Evolutionary conservation across 2,888 invertebrate species (phyloP).

Genomic region (Parasteatoda lunata): DNA sequence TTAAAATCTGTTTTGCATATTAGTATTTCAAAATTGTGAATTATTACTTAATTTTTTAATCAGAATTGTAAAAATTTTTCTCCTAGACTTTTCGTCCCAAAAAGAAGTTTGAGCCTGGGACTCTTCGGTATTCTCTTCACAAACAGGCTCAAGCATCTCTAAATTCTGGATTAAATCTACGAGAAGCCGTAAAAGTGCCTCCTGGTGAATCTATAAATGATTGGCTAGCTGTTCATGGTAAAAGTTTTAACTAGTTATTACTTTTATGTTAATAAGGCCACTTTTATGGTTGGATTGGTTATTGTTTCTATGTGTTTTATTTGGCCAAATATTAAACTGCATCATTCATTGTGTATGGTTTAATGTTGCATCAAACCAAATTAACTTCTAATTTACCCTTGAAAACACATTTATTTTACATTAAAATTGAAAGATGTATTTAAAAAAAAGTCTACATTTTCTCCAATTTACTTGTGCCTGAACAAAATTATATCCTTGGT

Average conservation of each 20-base stretch:
- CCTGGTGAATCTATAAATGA: slow-evolving; percentile 87
- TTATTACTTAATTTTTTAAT: too few relatives aligned
- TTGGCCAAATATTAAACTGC: too few relatives aligned
- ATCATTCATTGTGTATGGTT: background rate
- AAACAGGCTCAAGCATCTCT: slow-evolving; percentile 93
- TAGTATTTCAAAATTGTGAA: too few relatives aligned
- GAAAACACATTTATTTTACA: too few relatives aligned
- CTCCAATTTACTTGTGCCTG: too few relatives aligned
- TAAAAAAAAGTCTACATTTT: too few relatives aligned
- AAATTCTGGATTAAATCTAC: slow-evolving; percentile 90
- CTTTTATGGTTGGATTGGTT: background rate
- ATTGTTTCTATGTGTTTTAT: too few relatives aligned
- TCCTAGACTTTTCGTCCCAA: slow-evolving; percentile 90
- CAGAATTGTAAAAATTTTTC: background rate
- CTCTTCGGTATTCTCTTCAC: slow-evolving; percentile 88
- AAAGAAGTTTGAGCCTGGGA: slow-evolving; percentile 90
- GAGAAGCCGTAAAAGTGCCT: slow-evolving; percentile 86
- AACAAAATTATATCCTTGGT: too few relatives aligned
- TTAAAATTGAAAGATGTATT: too few relatives aligned
- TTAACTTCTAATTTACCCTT: too few relatives aligned
- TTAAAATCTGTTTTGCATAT: too few relatives aligned
- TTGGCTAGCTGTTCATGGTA: slow-evolving; percentile 91
- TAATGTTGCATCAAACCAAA: background rate
- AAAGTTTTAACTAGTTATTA: background rate
- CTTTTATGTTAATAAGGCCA: background rate